Evolutionary conservation across 1,140 invertebrate genomes (phyloP).

Genomic region (Cyclargus thomasi): DNA sequence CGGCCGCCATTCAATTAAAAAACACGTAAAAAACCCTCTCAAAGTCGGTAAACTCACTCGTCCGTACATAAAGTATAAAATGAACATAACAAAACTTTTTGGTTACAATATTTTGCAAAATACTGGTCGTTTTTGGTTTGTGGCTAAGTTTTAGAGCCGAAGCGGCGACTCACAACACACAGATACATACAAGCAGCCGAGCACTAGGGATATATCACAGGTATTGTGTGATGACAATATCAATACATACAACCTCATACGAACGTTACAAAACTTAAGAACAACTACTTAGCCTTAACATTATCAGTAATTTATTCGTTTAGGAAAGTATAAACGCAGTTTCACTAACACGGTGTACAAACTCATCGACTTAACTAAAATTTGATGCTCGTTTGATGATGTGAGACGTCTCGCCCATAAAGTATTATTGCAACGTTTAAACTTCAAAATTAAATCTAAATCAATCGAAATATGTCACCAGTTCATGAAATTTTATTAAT

Average conservation of each 20-base stretch:
- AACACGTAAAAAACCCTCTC: constrained; percentile 36
- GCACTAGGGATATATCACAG: constrained; percentile 70
- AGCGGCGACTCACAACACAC: constrained; percentile 40
- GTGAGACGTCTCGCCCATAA: not conserved
- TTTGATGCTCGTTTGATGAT: not conserved
- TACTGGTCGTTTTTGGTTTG: constrained; percentile 70
- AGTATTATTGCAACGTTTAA: constrained; percentile 8
- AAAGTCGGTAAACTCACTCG: constrained; percentile 44
- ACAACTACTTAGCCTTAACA: constrained; percentile 23
- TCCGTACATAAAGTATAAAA: constrained; percentile 14
- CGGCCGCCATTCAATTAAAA: constrained; percentile 29
- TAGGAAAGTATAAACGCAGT: constrained; percentile 16
- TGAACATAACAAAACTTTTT: constrained; percentile 42
- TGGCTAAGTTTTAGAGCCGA: constrained; percentile 29
- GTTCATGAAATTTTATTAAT: not conserved
- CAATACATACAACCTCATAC: constrained; percentile 31
- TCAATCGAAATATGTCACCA: not conserved
- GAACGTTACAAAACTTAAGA: constrained; percentile 21
- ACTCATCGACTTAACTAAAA: constrained; percentile 9
- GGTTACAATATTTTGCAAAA: constrained; percentile 57
- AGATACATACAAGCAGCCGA: constrained; percentile 59
- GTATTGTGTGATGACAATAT: constrained; percentile 61
- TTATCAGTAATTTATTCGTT: constrained; percentile 18
- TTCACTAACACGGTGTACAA: constrained; percentile 2
- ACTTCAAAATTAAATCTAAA: constrained; percentile 7